Evolutionary conservation across 2,797 vertebrate species (phyloP).

Genomic region (Peromyscus eremicus): DNA sequence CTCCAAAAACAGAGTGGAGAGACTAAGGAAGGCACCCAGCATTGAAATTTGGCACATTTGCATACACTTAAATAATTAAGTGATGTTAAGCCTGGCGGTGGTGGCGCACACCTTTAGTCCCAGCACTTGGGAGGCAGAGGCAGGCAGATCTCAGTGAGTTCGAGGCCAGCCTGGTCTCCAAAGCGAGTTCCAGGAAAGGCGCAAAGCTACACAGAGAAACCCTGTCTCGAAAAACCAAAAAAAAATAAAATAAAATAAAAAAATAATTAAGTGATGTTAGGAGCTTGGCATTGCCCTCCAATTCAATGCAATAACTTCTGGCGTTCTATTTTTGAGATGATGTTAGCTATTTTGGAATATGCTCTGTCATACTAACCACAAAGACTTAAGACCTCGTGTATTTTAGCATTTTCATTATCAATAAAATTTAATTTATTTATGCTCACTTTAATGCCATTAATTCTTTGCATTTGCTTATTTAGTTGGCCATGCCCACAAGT

Average conservation of each 20-base stretch:
- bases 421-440: slow-evolving; percentile 45
- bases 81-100: not conserved
- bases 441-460: not conserved
- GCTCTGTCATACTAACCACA: not conserved
- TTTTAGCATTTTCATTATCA: slow-evolving; percentile 39
- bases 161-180: too few species aligned
- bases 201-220: too few species aligned
- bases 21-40: not conserved
- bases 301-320: slow-evolving; percentile 1
- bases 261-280: not conserved
- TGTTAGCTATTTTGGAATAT: slow-evolving; percentile 14
- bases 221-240: too few species aligned
- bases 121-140: too few species aligned
- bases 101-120: too few species aligned
- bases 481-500: not conserved
- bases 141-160: too few species aligned
- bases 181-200: too few species aligned
- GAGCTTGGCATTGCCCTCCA: not conserved
- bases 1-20: not conserved
- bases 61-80: not conserved
- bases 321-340: not conserved
- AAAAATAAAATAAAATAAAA: too few species aligned
- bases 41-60: not conserved
- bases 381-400: slow-evolving; percentile 24
- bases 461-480: slow-evolving; percentile 36